Base-by-base conservation (phyloP, 2,888 invertebrate species). In the Troides aeacus region DNA sequence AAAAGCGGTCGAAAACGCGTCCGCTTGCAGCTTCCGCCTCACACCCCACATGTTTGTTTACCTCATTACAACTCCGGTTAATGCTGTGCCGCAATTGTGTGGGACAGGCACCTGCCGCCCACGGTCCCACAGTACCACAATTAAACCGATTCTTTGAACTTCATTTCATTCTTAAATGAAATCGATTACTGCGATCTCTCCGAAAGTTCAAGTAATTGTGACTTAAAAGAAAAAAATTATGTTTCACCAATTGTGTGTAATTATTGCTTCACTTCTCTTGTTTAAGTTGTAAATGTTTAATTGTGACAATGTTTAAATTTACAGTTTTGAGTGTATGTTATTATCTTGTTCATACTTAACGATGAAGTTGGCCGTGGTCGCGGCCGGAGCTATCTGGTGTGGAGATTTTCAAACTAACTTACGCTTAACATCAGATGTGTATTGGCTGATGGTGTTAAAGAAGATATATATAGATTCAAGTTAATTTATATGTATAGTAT, bases 51-150 rank as follows among this genome's bases (percentile, higher is more conserved):
- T 81, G 77, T 89, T 89, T 89, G 87, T 88, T 88, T 88, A 84
- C 85, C 83, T 86, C 84, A 87, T 89, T 88, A 87, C 83, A 79
- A 78, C 80, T 79, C 79, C 79, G 80, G 83, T 87, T 85, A 83
- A 85, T 85, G 87, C 83, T 83, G 83, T 84, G 83, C 79, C 81
- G 81, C 81, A 77, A 80, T 79, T 75, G 81, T 78, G 79, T 76
- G 79, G 77, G 75, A 79, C 78, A 77, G 77, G 80, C 88, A 88
- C 86, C 88, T 88, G 87, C 79, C 76, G 69, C 76, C 66, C 64
- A 57, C 61, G 21, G 42, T 66, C 76, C 66, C 64, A 57, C 61
- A 36, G 42, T 66, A 39, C 64, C 53, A 59, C 58, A 39, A 39
- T 39, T 39, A 39, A 39, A 23, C 65, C 69, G 69, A 62, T 69